A percentile compares a stretch with the other conserved stretches of the same genome.
Evolutionary conservation across 2,888 invertebrate species (phyloP).

Genomic region (Eledone cirrhosa): DNA sequence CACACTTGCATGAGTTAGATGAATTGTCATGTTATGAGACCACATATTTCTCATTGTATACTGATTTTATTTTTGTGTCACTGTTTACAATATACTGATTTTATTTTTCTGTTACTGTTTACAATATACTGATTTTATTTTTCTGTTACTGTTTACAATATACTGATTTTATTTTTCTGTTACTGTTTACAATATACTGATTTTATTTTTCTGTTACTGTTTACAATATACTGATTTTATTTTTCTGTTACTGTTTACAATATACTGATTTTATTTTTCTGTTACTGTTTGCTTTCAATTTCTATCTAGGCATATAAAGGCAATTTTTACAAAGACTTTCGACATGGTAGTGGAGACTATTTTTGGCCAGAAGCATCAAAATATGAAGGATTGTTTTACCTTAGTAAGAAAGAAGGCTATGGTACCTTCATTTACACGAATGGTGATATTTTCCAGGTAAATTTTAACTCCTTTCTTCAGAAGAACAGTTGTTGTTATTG

Average conservation of each 20-base stretch:
- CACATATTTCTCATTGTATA: background rate
- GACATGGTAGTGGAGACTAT: conserved; percentile 64
- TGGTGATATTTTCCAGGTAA: conserved; percentile 64
- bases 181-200: too few relatives aligned
- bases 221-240: too few relatives aligned
- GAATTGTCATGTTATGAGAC: background rate
- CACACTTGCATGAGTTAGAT: background rate
- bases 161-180: too few relatives aligned
- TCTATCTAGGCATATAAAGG: conserved; percentile 60
- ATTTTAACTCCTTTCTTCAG: background rate
- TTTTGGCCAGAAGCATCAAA: conserved; percentile 62
- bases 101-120: too few relatives aligned
- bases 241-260: too few relatives aligned
- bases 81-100: too few relatives aligned
- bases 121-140: too few relatives aligned
- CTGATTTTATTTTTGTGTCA: background rate
- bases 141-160: too few relatives aligned
- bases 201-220: too few relatives aligned
- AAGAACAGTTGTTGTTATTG: too few relatives aligned
- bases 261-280: too few relatives aligned
- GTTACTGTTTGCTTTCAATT: conserved; percentile 22
- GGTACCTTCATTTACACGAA: conserved; percentile 59
- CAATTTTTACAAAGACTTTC: conserved; percentile 61
- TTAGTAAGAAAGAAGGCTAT: conserved; percentile 66
- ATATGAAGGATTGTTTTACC: conserved; percentile 63